Conservation (phyloP, 2,888 invertebrate genomes). For the Druceiella hillmani region DNA sequence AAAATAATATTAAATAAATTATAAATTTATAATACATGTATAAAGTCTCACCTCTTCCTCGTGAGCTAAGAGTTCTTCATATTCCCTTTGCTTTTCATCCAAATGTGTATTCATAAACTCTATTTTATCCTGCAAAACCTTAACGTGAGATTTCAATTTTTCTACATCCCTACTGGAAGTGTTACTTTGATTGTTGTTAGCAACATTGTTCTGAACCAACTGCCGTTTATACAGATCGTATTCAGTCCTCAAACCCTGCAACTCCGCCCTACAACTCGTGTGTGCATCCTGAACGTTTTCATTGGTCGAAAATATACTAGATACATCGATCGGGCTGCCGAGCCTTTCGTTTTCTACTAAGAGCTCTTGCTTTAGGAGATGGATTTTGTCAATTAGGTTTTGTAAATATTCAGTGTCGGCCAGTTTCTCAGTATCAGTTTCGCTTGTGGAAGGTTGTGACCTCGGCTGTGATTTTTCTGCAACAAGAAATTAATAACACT, state of each 20-base stretch:
- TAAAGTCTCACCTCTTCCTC: conserved; percentile 51
- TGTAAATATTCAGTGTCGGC: conserved; percentile 49
- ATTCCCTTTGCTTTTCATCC: conserved; percentile 58
- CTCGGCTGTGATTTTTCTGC: conserved; percentile 28
- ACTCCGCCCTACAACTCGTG: conserved; percentile 58
- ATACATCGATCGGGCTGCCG: conserved; percentile 56
- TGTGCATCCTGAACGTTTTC: conserved; percentile 41
- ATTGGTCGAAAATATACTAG: conserved; percentile 45
- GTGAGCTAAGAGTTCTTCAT: conserved; percentile 53
- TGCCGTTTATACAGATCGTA: conserved; percentile 60
- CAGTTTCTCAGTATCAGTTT: conserved; percentile 44
- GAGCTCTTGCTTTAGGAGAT: conserved; percentile 56
- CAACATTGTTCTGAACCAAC: conserved; percentile 14
- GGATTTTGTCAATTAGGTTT: conserved; percentile 58
- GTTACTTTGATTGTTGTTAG: too few species aligned
- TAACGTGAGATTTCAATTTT: conserved; percentile 39
- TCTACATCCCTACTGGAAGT: conserved; percentile 40
- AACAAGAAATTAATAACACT: conserved; percentile 18
- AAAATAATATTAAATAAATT: too few species aligned
- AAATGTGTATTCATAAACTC: conserved; percentile 49
- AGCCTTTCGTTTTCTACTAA: conserved; percentile 54
- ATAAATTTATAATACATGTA: too few species aligned
- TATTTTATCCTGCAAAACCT: neutral
- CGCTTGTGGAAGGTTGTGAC: conserved; percentile 29
- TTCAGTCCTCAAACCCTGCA: conserved; percentile 57